Conservation (phyloP, 2,797 vertebrate species). For the Myotis findleyi region DNA sequence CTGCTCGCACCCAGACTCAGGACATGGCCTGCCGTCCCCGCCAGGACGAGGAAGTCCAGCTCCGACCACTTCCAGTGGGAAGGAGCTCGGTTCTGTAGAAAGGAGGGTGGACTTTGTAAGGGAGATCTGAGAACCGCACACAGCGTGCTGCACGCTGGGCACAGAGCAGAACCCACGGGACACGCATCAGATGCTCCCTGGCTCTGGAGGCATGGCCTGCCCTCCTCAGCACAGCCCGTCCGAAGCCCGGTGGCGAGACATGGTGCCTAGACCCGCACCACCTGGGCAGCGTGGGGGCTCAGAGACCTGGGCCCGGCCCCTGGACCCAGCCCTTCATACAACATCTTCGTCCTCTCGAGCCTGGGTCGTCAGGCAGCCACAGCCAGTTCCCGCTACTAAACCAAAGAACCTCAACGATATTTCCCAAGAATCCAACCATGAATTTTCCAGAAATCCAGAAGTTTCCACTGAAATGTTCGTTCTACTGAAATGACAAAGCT, state of each 20-base stretch:
- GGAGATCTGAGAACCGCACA: neutral
- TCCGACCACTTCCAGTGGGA: constrained; percentile 90
- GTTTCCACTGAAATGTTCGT: constrained; percentile 2
- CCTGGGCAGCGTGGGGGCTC: neutral
- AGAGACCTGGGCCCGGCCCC: neutral
- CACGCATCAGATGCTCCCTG: too few species aligned
- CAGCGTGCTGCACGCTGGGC: neutral
- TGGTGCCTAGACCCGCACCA: accelerated
- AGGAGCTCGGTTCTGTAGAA: constrained; percentile 76
- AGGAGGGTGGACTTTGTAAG: neutral
- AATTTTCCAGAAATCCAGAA: neutral
- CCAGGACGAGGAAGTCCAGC: constrained; percentile 91
- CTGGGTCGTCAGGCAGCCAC: neutral
- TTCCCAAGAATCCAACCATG: neutral
- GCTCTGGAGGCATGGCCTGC: accelerated
- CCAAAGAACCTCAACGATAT: neutral
- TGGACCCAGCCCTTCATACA: too few species aligned
- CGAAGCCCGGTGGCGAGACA: neutral
- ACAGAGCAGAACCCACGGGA: neutral
- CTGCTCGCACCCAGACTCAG: constrained; percentile 96
- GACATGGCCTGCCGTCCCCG: constrained; percentile 93
- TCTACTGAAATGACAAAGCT: constrained; percentile 36
- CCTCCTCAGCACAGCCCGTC: neutral
- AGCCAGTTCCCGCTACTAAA: neutral
- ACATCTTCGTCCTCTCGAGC: neutral